phyloP scores from a whole-genome alignment of 2,113 vertebrate species.

The Eurypyga helias region DNA sequence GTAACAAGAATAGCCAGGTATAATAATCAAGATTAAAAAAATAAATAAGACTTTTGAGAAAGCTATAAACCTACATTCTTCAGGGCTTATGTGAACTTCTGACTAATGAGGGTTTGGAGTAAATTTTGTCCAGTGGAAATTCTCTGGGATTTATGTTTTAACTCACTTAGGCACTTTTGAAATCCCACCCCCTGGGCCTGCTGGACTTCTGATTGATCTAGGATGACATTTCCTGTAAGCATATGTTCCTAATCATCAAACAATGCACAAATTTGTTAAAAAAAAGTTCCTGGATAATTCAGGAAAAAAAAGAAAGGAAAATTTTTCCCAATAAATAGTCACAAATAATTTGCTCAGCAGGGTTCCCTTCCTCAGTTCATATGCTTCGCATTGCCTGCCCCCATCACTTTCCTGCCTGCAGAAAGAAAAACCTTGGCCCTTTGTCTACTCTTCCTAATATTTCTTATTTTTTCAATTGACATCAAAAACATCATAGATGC shows the following conservation, averaged over 20 bases:
- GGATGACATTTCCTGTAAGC: conserved; percentile 49
- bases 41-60: conserved; percentile 16
- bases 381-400: rapidly evolving
- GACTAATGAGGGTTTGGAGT: conserved; percentile 45
- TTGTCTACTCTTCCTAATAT: not conserved
- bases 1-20: conserved; percentile 48
- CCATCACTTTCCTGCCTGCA: not conserved
- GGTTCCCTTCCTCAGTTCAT: not conserved
- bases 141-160: conserved; percentile 54
- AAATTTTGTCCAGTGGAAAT: conserved; percentile 54
- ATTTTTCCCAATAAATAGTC: conserved; percentile 7
- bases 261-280: conserved; percentile 48
- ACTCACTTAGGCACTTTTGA: conserved; percentile 63
- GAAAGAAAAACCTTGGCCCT: not conserved
- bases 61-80: conserved; percentile 51
- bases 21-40: conserved; percentile 55
- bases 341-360: not conserved
- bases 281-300: not conserved
- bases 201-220: conserved; percentile 58
- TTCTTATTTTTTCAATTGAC: not conserved
- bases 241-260: conserved; percentile 59
- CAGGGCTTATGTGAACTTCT: conserved; percentile 54
- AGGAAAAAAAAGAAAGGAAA: not conserved
- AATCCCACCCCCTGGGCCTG: conserved; percentile 56
- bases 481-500: not conserved